Conservation (phyloP, 2,113 vertebrate species). For the Nesoenas mayeri region DNA sequence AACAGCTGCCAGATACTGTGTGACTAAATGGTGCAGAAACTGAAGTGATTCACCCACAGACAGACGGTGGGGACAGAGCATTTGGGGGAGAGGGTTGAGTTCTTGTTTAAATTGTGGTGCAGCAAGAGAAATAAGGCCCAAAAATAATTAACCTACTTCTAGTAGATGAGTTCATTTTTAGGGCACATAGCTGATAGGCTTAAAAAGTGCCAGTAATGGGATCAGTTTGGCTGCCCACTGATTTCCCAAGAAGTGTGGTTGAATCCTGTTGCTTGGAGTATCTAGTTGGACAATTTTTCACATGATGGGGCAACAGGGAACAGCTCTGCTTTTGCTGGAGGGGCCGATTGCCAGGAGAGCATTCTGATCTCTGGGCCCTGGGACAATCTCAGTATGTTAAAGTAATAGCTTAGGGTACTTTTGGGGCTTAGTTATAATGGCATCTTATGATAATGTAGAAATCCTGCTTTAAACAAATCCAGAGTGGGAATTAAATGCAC, state of each 20-base stretch:
- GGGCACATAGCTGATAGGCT: not conserved
- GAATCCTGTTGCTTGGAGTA: not conserved
- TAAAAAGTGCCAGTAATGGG: not conserved
- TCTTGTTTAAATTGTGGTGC: not conserved
- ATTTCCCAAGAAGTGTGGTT: not conserved
- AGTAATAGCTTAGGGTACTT: not conserved
- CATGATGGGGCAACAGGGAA: not conserved
- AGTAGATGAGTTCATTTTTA: not conserved
- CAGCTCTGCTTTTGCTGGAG: not conserved
- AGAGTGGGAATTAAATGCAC: not conserved
- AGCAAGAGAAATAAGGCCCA: not conserved
- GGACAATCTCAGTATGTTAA: not conserved
- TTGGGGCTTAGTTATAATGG: not conserved
- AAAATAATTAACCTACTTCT: slow-evolving; percentile 7
- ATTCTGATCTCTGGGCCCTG: not conserved
- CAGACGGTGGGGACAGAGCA: not conserved
- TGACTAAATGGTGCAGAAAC: not conserved
- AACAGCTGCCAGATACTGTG: not conserved
- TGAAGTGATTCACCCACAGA: not conserved
- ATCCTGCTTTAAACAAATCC: not conserved
- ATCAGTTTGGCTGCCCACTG: not conserved
- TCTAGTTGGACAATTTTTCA: not conserved
- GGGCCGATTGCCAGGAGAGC: not conserved
- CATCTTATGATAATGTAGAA: not conserved
- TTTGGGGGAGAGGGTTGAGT: not conserved